Evolutionary conservation across 1,140 invertebrate genomes (phyloP).

Genomic region (Mesaphorura yosii): DNA sequence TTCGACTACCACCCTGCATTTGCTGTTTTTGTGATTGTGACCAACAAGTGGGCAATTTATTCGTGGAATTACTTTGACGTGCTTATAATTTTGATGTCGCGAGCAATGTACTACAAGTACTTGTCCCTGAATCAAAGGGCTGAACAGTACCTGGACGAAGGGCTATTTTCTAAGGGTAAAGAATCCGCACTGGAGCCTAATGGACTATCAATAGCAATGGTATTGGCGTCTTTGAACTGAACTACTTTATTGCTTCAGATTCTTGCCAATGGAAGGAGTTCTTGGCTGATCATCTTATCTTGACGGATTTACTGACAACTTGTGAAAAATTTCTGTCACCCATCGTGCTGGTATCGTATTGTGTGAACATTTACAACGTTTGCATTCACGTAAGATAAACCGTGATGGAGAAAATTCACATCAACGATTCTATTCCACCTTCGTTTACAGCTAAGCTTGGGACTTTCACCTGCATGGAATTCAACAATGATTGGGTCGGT

Average conservation of each 20-base stretch:
- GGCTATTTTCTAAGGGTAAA: background rate
- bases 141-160: background rate
- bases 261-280: background rate
- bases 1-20: background rate
- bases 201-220: background rate
- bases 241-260: background rate
- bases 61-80: conserved; percentile 10
- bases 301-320: background rate
- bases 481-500: background rate
- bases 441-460: background rate
- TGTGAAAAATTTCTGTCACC: conserved; percentile 6
- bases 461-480: background rate
- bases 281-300: background rate
- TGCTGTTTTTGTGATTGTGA: background rate
- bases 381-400: conserved; percentile 5
- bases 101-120: conserved; percentile 13
- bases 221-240: too few relatives aligned
- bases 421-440: background rate
- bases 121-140: background rate
- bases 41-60: conserved; percentile 1
- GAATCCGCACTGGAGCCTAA: too few relatives aligned
- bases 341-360: conserved; percentile 3
- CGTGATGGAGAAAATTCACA: background rate
- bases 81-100: background rate
- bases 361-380: conserved; percentile 13